Evolutionary conservation across 2,797 vertebrate species (phyloP).

Genomic region (Eleutherodactylus coqui): DNA sequence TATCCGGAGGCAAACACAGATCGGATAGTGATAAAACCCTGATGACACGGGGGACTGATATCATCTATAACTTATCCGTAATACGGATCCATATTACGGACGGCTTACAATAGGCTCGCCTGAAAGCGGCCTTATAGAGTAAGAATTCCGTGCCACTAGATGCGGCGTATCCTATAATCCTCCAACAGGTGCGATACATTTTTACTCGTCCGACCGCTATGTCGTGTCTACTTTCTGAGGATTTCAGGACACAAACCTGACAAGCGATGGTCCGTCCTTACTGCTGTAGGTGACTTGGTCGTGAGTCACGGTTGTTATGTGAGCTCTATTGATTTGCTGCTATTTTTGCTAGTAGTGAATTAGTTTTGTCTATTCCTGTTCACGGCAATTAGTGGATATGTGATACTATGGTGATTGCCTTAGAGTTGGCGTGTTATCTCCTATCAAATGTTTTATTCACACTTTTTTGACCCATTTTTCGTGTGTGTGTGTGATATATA

Average conservation of each 20-base stretch:
- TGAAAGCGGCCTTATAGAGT: background rate
- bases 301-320: background rate
- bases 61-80: too few species aligned
- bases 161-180: background rate
- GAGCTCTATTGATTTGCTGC: background rate
- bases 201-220: background rate
- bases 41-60: too few species aligned
- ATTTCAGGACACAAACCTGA: background rate
- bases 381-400: background rate
- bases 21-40: too few species aligned
- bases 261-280: background rate
- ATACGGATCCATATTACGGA: too few species aligned
- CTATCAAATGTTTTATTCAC: too few species aligned
- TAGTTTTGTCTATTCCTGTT: background rate
- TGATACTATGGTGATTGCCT: background rate
- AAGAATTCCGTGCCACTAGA: background rate
- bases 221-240: background rate
- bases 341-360: background rate
- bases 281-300: background rate
- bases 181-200: background rate
- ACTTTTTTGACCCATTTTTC: too few species aligned
- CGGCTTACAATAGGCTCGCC: too few species aligned
- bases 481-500: too few species aligned
- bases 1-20: too few species aligned
- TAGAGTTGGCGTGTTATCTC: background rate